Evolutionary conservation across 1,140 invertebrate genomes (phyloP).

Genomic region (Drosophila parabipectinata): DNA sequence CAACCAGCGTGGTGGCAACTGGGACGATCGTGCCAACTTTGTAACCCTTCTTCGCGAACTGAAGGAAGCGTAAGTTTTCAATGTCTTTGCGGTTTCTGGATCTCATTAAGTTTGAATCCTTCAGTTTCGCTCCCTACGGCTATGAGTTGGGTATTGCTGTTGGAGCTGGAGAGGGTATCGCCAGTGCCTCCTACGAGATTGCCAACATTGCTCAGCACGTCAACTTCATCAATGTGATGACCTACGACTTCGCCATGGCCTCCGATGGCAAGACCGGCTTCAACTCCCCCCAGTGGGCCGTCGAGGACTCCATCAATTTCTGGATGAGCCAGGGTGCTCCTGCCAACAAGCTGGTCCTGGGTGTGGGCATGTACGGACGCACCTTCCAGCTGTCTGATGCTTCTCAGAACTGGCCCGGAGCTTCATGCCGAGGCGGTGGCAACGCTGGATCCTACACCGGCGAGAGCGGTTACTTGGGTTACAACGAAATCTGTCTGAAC

Average conservation of each 20-base stretch:
- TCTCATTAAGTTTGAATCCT: background rate
- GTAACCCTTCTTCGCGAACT: conserved; percentile 86
- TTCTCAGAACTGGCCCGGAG: conserved; percentile 85
- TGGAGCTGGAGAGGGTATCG: conserved; percentile 84
- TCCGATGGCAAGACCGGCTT: conserved; percentile 83
- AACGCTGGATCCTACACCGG: conserved; percentile 88
- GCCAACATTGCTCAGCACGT: conserved; percentile 85
- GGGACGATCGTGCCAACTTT: conserved; percentile 85
- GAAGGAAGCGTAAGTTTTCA: conserved; percentile 83
- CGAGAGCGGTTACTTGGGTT: conserved; percentile 89
- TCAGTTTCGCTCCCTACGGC: conserved; percentile 84
- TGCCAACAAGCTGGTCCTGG: conserved; percentile 87
- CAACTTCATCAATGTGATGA: conserved; percentile 88
- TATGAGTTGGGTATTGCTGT: conserved; percentile 87
- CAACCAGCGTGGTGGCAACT: conserved; percentile 87
- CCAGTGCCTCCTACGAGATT: conserved; percentile 87
- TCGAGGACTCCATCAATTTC: conserved; percentile 65
- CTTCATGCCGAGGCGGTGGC: conserved; percentile 86
- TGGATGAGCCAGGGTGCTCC: conserved; percentile 83
- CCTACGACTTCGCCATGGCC: conserved; percentile 89
- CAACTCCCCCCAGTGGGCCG: conserved; percentile 86
- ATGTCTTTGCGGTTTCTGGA: background rate
- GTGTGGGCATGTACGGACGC: conserved; percentile 88
- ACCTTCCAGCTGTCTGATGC: conserved; percentile 86
- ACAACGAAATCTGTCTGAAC: conserved; percentile 88